A percentile compares a stretch with the other conserved stretches of the same genome.
Evolutionary conservation across 2,113 vertebrate species (phyloP).

Genomic region (Morone saxatilis): DNA sequence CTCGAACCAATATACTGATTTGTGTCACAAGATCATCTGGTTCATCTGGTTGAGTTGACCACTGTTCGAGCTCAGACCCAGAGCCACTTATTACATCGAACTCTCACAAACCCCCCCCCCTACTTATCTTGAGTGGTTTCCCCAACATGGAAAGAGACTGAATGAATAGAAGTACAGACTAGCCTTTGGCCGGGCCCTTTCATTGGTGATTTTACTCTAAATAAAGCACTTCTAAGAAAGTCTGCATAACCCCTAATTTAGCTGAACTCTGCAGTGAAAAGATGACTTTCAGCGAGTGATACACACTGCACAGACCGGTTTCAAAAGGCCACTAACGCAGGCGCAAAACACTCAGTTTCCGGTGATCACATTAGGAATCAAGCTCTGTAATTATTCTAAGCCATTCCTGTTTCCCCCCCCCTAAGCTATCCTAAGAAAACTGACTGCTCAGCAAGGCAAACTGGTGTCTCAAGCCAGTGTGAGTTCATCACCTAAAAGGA

Average conservation of each 20-base stretch:
- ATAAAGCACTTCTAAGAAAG: neutral
- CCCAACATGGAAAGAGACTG: constrained; percentile 10
- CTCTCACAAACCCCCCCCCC: neutral
- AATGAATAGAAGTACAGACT: constrained; percentile 43
- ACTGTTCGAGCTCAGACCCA: constrained; percentile 1
- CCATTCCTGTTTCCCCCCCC: neutral
- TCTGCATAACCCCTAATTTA: neutral
- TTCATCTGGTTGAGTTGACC: constrained; percentile 36
- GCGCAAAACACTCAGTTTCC: too few relatives aligned
- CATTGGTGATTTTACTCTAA: neutral
- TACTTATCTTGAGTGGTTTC: constrained; percentile 11
- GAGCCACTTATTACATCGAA: constrained; percentile 3
- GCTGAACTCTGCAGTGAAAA: neutral
- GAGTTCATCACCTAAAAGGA: constrained; percentile 29
- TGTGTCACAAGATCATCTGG: constrained; percentile 63
- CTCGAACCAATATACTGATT: constrained; percentile 28
- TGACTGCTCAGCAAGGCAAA: neutral
- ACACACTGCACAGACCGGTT: neutral
- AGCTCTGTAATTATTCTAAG: neutral
- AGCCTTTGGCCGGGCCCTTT: neutral
- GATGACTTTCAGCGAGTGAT: neutral
- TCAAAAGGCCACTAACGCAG: neutral
- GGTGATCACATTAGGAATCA: neutral
- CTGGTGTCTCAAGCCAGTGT: neutral
- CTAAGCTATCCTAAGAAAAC: neutral